Percentiles rank a stretch among this genome's conserved stretches.
Conservation (phyloP, 30 jellyfish, hydroid and myxozoan species). For the Aurelia sp. region DNA sequence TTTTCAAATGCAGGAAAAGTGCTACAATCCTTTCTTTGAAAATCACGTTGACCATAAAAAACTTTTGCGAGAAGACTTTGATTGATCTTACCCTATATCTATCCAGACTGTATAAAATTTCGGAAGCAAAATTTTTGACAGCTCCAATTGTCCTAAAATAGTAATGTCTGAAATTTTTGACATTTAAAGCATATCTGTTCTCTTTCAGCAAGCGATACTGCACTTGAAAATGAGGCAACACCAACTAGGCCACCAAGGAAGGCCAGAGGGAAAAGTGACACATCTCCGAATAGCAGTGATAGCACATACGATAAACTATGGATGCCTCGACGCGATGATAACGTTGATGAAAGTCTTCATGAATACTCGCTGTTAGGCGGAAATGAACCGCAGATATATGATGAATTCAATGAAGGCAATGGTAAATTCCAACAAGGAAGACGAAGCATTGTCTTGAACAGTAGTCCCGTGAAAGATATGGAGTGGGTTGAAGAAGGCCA, state of each 20-base stretch:
- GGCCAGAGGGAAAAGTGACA: slow-evolving; percentile 62
- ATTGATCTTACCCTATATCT: no score
- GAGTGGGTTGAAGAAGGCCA: slow-evolving; percentile 54
- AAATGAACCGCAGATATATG: neutral
- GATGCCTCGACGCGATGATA: slow-evolving; percentile 25
- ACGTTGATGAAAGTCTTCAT: slow-evolving; percentile 18
- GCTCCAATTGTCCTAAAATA: no score
- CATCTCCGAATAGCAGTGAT: slow-evolving; percentile 1
- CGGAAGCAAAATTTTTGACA: no score
- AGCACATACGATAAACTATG: slow-evolving; percentile 68
- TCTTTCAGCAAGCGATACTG: slow-evolving; percentile 28
- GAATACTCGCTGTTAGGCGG: slow-evolving; percentile 47
- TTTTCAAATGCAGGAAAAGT: no score
- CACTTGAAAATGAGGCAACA: slow-evolving; percentile 1
- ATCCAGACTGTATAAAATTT: no score
- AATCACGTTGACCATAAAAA: no score
- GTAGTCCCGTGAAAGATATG: slow-evolving; percentile 65
- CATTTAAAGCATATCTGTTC: no score
- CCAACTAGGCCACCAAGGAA: slow-evolving; percentile 82
- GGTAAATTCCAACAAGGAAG: neutral
- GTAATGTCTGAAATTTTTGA: no score
- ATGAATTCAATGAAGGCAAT: slow-evolving; percentile 41
- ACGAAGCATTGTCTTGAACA: slow-evolving; percentile 29
- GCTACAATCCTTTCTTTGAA: no score
- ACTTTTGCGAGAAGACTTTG: no score